phyloP scores from a whole-genome alignment of 2,888 invertebrate genomes.

The Liopterus haemorrhoidalis region DNA sequence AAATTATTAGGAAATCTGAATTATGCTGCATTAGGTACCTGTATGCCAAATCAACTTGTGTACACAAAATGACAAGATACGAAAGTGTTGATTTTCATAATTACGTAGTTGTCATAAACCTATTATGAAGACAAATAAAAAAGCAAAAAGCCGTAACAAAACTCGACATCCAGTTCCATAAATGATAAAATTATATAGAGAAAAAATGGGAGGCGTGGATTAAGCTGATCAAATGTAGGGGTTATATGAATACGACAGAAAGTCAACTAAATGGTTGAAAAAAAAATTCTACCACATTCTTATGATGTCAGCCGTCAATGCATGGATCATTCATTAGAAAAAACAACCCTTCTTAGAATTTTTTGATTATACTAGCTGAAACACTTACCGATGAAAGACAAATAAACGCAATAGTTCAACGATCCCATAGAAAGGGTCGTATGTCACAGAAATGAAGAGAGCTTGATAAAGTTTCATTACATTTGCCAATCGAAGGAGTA shows the following conservation, averaged over 20 bases:
- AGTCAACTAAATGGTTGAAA: slow-evolving; percentile 21
- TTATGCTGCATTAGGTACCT: slow-evolving; percentile 19
- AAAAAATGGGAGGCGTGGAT: slow-evolving; percentile 24
- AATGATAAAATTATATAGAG: slow-evolving; percentile 13
- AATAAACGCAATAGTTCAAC: slow-evolving; percentile 13
- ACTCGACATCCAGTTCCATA: slow-evolving; percentile 13
- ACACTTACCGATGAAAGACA: slow-evolving; percentile 19
- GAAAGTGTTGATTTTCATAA: slow-evolving; percentile 16
- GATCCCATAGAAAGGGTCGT: slow-evolving; percentile 18
- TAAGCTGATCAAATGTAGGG: slow-evolving; percentile 18
- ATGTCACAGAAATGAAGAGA: slow-evolving; percentile 10
- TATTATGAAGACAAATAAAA: slow-evolving; percentile 5
- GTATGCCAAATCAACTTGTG: slow-evolving; percentile 2
- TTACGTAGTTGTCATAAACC: slow-evolving; percentile 20
- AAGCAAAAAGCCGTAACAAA: slow-evolving; percentile 11
- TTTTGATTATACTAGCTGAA: slow-evolving; percentile 22
- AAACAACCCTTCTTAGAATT: slow-evolving; percentile 12
- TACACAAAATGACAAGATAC: slow-evolving; percentile 20
- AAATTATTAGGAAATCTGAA: slow-evolving; percentile 12
- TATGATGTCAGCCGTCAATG: slow-evolving; percentile 8
- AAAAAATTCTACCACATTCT: slow-evolving; percentile 16
- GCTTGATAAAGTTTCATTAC: slow-evolving; percentile 21
- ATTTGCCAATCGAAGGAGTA: slow-evolving; percentile 19
- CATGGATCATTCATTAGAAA: slow-evolving; percentile 13
- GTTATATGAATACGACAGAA: slow-evolving; percentile 22